Evolutionary conservation across 1,140 invertebrate species (phyloP).

Genomic region (Brachionus rotundiformis): DNA sequence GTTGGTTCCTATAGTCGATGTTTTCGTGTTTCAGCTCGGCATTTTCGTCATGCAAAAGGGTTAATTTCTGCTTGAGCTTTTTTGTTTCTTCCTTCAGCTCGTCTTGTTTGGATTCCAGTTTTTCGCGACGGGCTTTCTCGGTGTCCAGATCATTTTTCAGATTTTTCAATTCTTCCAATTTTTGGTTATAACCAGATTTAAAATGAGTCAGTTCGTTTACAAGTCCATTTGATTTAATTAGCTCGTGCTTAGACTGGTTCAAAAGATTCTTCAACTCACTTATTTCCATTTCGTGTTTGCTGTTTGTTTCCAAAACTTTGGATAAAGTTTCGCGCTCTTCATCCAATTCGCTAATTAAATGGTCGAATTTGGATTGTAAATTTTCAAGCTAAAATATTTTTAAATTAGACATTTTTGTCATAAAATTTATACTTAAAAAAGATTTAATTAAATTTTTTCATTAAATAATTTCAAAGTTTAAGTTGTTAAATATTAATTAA

Average conservation of each 20-base stretch:
- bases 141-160: conserved; percentile 27
- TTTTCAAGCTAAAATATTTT: conserved; percentile 6
- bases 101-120: not conserved
- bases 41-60: not conserved
- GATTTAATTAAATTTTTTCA: too few species aligned
- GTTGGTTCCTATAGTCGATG: conserved; percentile 11
- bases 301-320: conserved; percentile 28
- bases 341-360: conserved; percentile 19
- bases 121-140: conserved; percentile 24
- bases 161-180: conserved; percentile 23
- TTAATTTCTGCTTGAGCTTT: conserved; percentile 29
- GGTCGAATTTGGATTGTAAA: not conserved
- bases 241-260: conserved; percentile 1
- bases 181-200: conserved; percentile 5
- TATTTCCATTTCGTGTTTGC: conserved; percentile 12
- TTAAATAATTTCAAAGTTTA: too few species aligned
- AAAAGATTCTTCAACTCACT: not conserved
- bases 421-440: not conserved
- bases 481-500: too few species aligned
- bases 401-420: too few species aligned
- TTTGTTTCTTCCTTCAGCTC: conserved; percentile 1
- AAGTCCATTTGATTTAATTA: conserved; percentile 6
- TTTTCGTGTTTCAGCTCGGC: conserved; percentile 45
- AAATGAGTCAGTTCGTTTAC: conserved; percentile 31
- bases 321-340: conserved; percentile 31